These are phyloP conservation scores for Drepana arcuata DNA, from an alignment of 1,140 invertebrate genomes.

Conservation along the genomic window DNA sequence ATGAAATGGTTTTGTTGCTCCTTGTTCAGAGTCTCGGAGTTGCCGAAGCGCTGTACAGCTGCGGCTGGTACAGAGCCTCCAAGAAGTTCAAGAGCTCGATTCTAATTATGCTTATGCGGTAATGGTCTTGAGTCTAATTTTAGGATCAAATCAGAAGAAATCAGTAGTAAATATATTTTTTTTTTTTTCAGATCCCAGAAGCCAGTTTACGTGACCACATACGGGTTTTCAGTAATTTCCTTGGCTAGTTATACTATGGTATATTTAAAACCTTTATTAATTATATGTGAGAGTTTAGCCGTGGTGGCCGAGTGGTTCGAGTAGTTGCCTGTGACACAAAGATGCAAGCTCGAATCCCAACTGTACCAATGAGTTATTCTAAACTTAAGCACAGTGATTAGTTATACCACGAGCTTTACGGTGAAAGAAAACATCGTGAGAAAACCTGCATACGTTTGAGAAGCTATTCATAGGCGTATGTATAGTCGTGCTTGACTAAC, in stretches of 20 bases:
- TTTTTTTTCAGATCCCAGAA: conserved; percentile 18
- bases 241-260: conserved; percentile 19
- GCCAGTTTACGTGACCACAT: conserved; percentile 16
- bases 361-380: too few species aligned
- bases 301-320: too few species aligned
- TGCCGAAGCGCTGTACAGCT: conserved; percentile 17
- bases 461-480: too few species aligned
- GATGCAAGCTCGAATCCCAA: too few species aligned
- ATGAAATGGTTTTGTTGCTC: too few species aligned
- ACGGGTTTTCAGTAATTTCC: conserved; percentile 18
- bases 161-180: not conserved
- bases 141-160: not conserved
- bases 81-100: conserved; percentile 17
- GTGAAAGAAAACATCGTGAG: too few species aligned
- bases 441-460: too few species aligned
- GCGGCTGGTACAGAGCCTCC: conserved; percentile 23
- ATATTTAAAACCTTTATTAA: not conserved
- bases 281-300: too few species aligned
- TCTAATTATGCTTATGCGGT: conserved; percentile 24
- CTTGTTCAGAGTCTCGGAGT: conserved; percentile 20
- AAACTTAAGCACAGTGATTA: too few species aligned
- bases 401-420: too few species aligned
- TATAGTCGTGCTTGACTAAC: too few species aligned
- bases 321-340: too few species aligned
- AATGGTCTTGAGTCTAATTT: not conserved